Conservation (phyloP, 2,888 invertebrate species). For the Trissoscelio sp. region DNA sequence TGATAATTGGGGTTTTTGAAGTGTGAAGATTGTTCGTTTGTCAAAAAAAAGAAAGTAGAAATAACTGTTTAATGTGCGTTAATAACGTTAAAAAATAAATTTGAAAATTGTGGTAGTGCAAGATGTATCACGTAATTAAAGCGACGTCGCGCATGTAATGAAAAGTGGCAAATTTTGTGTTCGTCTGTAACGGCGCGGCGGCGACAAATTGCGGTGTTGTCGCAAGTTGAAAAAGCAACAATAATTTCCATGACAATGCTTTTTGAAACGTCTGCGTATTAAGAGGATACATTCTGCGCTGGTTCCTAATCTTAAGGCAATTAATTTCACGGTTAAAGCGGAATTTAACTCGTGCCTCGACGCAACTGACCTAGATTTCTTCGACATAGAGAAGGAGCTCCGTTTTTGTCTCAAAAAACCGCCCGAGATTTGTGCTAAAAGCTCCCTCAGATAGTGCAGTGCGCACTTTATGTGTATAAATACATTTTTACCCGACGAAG, state of each 20-base stretch:
- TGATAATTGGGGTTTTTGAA: too few species aligned
- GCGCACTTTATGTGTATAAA: constrained; percentile 34
- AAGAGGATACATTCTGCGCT: constrained; percentile 48
- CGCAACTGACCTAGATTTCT: constrained; percentile 59
- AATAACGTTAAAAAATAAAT: constrained; percentile 13
- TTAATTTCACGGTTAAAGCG: constrained; percentile 62
- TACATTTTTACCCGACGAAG: constrained; percentile 29
- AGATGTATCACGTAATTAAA: constrained; percentile 19
- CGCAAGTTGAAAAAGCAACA: constrained; percentile 40
- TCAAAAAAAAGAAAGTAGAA: not conserved
- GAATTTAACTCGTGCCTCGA: constrained; percentile 54
- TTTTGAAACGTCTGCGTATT: constrained; percentile 54
- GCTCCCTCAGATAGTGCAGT: constrained; percentile 39
- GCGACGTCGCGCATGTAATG: constrained; percentile 43
- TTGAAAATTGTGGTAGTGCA: not conserved
- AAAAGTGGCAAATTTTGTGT: constrained; percentile 29
- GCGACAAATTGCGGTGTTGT: constrained; percentile 36
- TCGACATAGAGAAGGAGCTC: constrained; percentile 39
- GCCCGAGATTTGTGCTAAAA: constrained; percentile 57
- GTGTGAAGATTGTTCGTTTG: not conserved
- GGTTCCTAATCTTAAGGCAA: constrained; percentile 59
- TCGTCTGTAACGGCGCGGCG: not conserved
- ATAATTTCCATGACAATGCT: constrained; percentile 63
- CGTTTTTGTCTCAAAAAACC: constrained; percentile 63
- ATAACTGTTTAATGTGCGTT: not conserved